Percentiles rank a stretch among this genome's conserved stretches.
These are phyloP conservation scores for Microdon myrmicae DNA, from an alignment of 2,888 invertebrate species.

Conservation along the genomic window DNA sequence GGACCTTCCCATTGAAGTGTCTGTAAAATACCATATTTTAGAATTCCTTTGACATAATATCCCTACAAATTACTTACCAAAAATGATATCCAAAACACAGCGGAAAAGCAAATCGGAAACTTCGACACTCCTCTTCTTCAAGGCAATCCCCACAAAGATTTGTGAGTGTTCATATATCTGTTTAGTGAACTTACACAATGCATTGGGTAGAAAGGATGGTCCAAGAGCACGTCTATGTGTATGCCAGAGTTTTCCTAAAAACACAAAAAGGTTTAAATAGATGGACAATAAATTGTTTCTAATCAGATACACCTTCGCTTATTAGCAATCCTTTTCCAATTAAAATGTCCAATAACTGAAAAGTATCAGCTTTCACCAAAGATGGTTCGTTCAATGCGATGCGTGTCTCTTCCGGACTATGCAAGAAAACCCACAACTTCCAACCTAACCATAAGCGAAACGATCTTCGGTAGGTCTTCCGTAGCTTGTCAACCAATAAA, in stretches of 20 bases:
- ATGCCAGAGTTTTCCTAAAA: conserved; percentile 71
- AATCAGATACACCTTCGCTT: conserved; percentile 57
- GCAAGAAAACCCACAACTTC: conserved; percentile 63
- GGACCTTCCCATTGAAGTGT: conserved; percentile 34
- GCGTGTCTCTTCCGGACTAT: conserved; percentile 60
- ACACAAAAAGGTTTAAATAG: not conserved
- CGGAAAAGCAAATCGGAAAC: conserved; percentile 72
- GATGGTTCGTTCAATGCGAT: conserved; percentile 60
- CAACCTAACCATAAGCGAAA: conserved; percentile 64
- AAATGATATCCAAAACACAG: conserved; percentile 73
- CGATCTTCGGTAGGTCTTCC: conserved; percentile 57
- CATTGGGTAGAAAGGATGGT: conserved; percentile 81
- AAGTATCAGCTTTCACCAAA: conserved; percentile 59
- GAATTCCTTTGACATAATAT: not conserved
- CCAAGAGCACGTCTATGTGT: conserved; percentile 76
- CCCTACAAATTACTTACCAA: conserved; percentile 62
- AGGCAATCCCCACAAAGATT: conserved; percentile 70
- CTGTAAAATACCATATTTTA: too few species aligned
- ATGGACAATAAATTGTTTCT: not conserved
- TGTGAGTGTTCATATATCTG: conserved; percentile 73
- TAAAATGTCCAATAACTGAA: conserved; percentile 58
- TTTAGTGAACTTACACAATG: conserved; percentile 76
- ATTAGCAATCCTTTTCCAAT: conserved; percentile 63
- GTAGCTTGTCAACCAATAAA: conserved; percentile 56
- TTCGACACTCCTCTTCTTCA: conserved; percentile 61